These are phyloP conservation scores for Eudemis profundana DNA, from an alignment of 2,888 invertebrate species.

Conservation along the genomic window DNA sequence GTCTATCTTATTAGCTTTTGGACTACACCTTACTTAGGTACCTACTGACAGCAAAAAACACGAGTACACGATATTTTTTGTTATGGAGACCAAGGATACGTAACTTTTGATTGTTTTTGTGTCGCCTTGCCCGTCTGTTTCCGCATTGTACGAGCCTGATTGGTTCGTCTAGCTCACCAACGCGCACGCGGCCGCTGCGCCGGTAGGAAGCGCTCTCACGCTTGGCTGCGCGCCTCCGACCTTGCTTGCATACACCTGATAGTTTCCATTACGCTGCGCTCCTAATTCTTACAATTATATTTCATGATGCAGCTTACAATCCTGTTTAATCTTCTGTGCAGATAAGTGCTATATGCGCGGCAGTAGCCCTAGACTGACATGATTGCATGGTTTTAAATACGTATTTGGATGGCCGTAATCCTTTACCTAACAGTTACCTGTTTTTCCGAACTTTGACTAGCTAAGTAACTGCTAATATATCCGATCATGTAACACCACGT, in stretches of 20 bases:
- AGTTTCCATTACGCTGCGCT: neutral
- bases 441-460: too few species aligned
- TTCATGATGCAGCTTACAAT: neutral
- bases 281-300: neutral
- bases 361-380: neutral
- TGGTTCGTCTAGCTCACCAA: neutral
- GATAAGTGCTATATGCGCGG: neutral
- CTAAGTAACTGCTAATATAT: too few species aligned
- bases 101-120: neutral
- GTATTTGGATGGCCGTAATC: too few species aligned
- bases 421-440: too few species aligned
- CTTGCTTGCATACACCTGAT: slow-evolving; percentile 1
- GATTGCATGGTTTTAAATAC: too few species aligned
- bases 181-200: neutral
- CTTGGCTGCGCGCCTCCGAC: slow-evolving; percentile 17
- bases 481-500: too few species aligned
- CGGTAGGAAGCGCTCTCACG: slow-evolving; percentile 22
- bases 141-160: neutral
- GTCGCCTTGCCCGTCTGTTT: neutral
- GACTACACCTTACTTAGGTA: too few species aligned
- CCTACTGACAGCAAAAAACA: too few species aligned
- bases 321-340: neutral
- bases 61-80: too few species aligned
- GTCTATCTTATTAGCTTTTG: too few species aligned
- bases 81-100: too few species aligned